Base-by-base conservation (phyloP, 2,888 invertebrate genomes). In the Drosophila anomelani region DNA sequence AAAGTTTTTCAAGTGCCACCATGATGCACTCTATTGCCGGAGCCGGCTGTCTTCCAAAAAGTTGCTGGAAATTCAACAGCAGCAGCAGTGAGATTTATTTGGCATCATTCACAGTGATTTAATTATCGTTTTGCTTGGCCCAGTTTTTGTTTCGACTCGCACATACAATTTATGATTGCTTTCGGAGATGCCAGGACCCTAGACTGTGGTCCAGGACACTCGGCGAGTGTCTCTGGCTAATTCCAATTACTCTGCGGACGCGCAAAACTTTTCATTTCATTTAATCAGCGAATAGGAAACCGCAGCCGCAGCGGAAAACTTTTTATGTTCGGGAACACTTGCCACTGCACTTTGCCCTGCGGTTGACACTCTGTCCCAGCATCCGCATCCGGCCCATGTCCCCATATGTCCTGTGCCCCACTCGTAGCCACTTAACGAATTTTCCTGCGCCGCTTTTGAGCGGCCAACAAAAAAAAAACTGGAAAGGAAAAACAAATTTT, bases 1-100 rank as follows among this genome's bases (percentile, higher is more conserved):
- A 83, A 87, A 83, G 83, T 83, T 83, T 68, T 88, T 87, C 76
- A 88, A 83, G 85, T 82, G 85, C 51, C 81, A 75, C 74, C 69
- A 54, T 69, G 67, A 75, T 73, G 56, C 71, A 55, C 60, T 75
- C 61, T 47, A 39, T 66, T 34, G 57, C 44, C 43, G 20, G 17
- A 59, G 26, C 41, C 29, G 38, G n/a, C 10, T 29, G 10, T 26
- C 51, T 15, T 5, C 51, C 20, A 15, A 10, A 57, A 57, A 51
- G 59, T 78, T 85, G 72, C 59, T 60, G 76, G 41, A 13, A 72
- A 23, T 9, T 17, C 51, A 54, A 34, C n/a, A n/a, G 23, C 26
- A 23, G 20, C 43, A 15, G 15, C 26, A 15, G 26, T 49, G 49
- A 75, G 85, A 81, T 85, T 87, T 87, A 79, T 85, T 67, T 68